Evolutionary conservation across 1,140 invertebrate genomes (phyloP).

Genomic region (Nephotettix cincticeps): DNA sequence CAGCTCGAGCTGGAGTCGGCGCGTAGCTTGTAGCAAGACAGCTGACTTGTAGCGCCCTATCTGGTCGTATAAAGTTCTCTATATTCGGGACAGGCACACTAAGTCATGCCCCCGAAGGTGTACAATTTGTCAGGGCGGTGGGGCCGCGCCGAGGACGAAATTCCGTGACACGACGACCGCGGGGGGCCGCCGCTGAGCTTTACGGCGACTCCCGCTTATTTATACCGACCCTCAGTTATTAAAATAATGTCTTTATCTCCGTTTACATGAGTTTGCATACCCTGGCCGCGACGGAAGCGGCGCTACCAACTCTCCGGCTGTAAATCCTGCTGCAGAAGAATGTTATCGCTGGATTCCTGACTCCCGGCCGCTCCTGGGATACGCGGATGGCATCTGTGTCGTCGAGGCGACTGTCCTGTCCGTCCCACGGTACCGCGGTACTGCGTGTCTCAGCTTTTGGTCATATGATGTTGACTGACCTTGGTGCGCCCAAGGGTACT

Average conservation of each 20-base stretch:
- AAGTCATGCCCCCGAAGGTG: slow-evolving; percentile 8
- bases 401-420: too few relatives aligned
- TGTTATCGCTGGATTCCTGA: slow-evolving; percentile 7
- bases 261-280: not conserved
- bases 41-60: not conserved
- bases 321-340: not conserved
- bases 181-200: not conserved
- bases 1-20: too few relatives aligned
- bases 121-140: not conserved
- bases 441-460: too few relatives aligned
- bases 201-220: not conserved
- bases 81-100: not conserved
- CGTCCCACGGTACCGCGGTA: too few relatives aligned
- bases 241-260: slow-evolving; percentile 22
- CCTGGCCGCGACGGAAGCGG: not conserved
- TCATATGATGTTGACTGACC: too few relatives aligned
- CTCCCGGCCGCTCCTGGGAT: slow-evolving; percentile 1
- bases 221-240: slow-evolving; percentile 1
- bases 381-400: too few relatives aligned
- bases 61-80: slow-evolving; percentile 13
- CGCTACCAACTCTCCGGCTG: not conserved
- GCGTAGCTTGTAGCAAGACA: not conserved
- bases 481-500: too few relatives aligned
- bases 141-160: slow-evolving; percentile 8
- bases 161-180: not conserved